Percentiles rank a stretch among this genome's conserved stretches.
Conservation (phyloP, 2,113 vertebrate species). For the Ciconia stormi region DNA sequence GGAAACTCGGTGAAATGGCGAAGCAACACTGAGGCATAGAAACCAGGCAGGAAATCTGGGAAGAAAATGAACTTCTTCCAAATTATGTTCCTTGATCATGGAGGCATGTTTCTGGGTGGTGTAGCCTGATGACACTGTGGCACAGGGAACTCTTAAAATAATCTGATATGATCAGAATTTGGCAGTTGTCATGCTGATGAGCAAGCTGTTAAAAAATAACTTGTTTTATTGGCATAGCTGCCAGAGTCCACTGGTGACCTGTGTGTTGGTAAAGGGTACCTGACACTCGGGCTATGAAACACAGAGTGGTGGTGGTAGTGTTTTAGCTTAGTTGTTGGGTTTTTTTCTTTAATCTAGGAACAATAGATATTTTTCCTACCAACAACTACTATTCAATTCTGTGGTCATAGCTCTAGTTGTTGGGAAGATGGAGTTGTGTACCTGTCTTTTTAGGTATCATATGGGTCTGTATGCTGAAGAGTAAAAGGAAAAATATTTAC, state of each 20-base stretch:
- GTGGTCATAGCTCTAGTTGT: not conserved
- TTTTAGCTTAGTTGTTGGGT: not conserved
- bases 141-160: not conserved
- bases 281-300: not conserved
- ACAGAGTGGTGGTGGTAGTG: not conserved
- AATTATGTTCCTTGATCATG: not conserved
- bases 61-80: not conserved
- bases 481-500: not conserved
- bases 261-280: not conserved
- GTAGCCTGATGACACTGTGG: not conserved
- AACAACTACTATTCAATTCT: not conserved
- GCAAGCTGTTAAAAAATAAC: not conserved
- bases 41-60: not conserved
- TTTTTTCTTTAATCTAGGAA: not conserved
- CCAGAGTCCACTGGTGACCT: not conserved
- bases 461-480: not conserved
- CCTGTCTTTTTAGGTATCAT: not conserved
- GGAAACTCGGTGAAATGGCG: not conserved
- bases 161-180: accelerated
- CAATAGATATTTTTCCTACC: not conserved
- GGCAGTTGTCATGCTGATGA: not conserved
- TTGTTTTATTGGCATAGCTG: not conserved
- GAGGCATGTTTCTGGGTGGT: not conserved
- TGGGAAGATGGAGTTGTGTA: not conserved
- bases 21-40: not conserved